A percentile compares a stretch with the other conserved stretches of the same genome.
These are phyloP conservation scores for Cerastis rubricosa DNA, from an alignment of 2,888 invertebrate genomes.

Conservation along the genomic window DNA sequence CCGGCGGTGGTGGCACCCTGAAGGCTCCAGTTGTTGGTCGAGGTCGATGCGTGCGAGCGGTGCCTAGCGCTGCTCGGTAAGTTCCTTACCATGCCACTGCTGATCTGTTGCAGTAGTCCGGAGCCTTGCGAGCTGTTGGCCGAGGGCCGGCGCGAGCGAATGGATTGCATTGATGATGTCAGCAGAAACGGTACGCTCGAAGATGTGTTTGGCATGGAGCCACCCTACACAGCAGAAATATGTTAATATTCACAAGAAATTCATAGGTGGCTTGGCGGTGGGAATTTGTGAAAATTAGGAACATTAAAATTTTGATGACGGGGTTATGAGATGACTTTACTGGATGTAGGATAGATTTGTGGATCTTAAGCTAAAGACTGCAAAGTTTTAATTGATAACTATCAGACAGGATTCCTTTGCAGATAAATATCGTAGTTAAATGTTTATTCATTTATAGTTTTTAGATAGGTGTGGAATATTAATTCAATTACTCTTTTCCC, in stretches of 20 bases:
- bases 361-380: slow-evolving; percentile 4
- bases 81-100: slow-evolving; percentile 98
- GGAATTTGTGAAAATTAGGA: slow-evolving; percentile 19
- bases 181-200: slow-evolving; percentile 96
- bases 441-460: background rate
- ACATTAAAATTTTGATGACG: background rate
- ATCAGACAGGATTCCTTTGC: slow-evolving; percentile 3
- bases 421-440: background rate
- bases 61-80: slow-evolving; percentile 91
- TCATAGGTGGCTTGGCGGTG: slow-evolving; percentile 32
- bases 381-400: background rate
- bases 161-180: slow-evolving; percentile 90
- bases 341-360: background rate
- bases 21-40: slow-evolving; percentile 86
- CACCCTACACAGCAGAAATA: slow-evolving; percentile 91
- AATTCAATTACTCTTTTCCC: too few relatives aligned
- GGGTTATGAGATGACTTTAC: slow-evolving; percentile 2
- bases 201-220: slow-evolving; percentile 97
- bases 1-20: slow-evolving; percentile 89
- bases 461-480: background rate
- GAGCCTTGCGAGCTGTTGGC: slow-evolving; percentile 93
- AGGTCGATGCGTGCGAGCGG: slow-evolving; percentile 80
- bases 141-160: slow-evolving; percentile 94
- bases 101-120: slow-evolving; percentile 96
- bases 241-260: slow-evolving; percentile 41